A percentile compares a stretch with the other conserved stretches of the same genome.
These are phyloP conservation scores for Chamaedrilus cognettii DNA, from an alignment of 2,888 invertebrate genomes.

Conservation along the genomic window DNA sequence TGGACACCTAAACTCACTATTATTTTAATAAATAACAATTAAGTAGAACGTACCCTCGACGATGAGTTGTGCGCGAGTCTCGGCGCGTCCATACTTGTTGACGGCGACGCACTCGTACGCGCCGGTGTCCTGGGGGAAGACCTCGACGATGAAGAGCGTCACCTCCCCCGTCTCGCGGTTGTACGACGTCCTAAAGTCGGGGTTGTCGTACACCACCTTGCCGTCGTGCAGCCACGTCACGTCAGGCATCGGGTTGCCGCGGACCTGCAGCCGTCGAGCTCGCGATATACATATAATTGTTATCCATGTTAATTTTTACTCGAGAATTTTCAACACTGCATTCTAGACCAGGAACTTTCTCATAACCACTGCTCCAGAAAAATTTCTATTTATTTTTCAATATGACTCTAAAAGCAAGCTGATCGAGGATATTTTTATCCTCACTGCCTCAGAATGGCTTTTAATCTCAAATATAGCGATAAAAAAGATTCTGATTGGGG, in stretches of 20 bases:
- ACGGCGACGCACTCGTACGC: conserved; percentile 95
- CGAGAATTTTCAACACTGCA: no score
- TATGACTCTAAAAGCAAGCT: no score
- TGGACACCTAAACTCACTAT: no score
- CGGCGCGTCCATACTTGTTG: conserved; percentile 93
- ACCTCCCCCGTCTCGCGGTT: conserved; percentile 52
- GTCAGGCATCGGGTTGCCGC: conserved; percentile 89
- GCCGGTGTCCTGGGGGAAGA: conserved; percentile 98
- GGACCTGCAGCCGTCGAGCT: no score
- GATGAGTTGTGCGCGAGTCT: conserved; percentile 65
- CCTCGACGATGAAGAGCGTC: conserved; percentile 90
- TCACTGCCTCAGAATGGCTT: no score
- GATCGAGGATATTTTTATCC: no score
- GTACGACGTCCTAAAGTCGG: conserved; percentile 49
- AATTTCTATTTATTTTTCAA: no score
- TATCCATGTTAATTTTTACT: conserved; percentile 4
- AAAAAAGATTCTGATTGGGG: no score
- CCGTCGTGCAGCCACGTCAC: conserved; percentile 96
- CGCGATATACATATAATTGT: not conserved
- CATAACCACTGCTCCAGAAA: no score
- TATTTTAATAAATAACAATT: no score
- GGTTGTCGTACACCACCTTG: conserved; percentile 32
- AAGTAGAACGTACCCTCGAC: conserved; percentile 46
- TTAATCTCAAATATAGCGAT: no score
- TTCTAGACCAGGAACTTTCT: no score